Conservation (phyloP, 2,797 vertebrate species). For the Melanotaenia maccullochi region DNA sequence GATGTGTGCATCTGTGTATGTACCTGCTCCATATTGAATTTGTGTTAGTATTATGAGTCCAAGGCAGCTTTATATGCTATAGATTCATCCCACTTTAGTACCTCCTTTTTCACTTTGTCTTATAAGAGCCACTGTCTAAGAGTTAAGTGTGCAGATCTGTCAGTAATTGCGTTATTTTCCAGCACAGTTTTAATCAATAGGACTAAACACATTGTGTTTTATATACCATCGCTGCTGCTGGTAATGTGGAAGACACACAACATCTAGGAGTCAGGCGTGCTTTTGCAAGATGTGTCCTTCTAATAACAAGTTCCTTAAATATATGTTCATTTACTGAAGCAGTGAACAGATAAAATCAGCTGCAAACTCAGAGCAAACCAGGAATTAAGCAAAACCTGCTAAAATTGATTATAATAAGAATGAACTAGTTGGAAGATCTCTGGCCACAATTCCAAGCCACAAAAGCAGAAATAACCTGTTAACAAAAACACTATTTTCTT, state of each 20-base stretch:
- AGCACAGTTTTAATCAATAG: not conserved
- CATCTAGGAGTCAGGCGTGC: no score
- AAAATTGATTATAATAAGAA: no score
- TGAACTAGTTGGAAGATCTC: not conserved
- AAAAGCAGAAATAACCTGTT: not conserved
- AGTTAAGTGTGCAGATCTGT: not conserved
- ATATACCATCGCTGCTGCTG: not conserved
- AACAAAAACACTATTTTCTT: not conserved
- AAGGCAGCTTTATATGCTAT: not conserved
- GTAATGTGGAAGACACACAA: no score
- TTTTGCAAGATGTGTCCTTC: no score
- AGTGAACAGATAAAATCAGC: not conserved
- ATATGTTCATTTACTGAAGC: no score
- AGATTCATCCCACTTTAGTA: constrained; percentile 5
- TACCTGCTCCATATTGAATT: constrained; percentile 11
- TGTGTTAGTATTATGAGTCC: constrained; percentile 7
- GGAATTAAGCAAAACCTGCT: not conserved
- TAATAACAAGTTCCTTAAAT: no score
- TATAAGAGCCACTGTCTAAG: no score
- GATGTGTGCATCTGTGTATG: constrained; percentile 2
- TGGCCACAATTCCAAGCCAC: not conserved
- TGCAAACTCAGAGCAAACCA: not conserved
- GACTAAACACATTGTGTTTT: not conserved
- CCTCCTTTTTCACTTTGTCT: not conserved
- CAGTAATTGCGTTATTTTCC: not conserved